phyloP scores from a whole-genome alignment of 2,113 vertebrate species.

The Myocastor coypus region DNA sequence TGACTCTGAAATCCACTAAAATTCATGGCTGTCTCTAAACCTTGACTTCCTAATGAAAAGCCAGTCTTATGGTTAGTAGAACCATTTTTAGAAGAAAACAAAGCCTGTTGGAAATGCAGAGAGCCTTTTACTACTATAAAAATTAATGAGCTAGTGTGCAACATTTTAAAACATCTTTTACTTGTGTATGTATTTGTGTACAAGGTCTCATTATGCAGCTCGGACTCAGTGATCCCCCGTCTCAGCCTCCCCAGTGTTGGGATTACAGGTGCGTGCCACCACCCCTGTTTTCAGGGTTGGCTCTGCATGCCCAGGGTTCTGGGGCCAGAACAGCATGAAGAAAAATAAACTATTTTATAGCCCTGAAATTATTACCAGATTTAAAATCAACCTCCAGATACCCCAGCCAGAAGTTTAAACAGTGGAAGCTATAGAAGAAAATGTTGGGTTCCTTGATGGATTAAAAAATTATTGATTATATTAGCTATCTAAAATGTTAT shows the following conservation, averaged over 20 bases:
- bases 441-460: background rate
- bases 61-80: background rate
- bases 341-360: background rate
- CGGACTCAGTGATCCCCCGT: too few species aligned
- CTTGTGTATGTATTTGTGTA: too few species aligned
- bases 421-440: background rate
- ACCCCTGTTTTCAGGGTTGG: too few species aligned
- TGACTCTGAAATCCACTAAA: background rate
- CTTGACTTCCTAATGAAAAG: background rate
- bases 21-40: background rate
- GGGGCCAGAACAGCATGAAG: background rate
- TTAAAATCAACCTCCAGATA: background rate
- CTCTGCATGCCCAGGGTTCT: too few species aligned
- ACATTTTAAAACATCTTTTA: too few species aligned
- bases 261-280: too few species aligned
- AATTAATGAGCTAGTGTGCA: background rate
- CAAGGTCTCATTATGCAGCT: too few species aligned
- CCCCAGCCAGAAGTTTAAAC: background rate
- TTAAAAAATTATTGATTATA: background rate
- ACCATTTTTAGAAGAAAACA: background rate
- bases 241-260: too few species aligned
- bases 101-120: background rate
- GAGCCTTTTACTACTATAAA: background rate
- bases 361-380: background rate
- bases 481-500: too few species aligned